Evolutionary conservation across 2,113 vertebrate genomes (phyloP).

Genomic region (Excalfactoria chinensis): DNA sequence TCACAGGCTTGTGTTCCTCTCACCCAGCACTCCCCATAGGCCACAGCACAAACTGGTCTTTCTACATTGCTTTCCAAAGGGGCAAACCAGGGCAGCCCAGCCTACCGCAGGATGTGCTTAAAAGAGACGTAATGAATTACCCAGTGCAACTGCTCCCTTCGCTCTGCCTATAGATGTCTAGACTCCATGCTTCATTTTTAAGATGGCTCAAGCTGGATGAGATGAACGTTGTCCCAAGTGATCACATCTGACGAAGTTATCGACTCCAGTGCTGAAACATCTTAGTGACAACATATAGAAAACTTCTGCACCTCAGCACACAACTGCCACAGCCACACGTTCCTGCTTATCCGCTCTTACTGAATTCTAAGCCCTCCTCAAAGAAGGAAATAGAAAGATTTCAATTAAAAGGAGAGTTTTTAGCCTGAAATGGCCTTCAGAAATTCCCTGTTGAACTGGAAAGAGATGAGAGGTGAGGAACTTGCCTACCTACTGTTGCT

Average conservation of each 20-base stretch:
- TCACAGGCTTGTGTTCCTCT: not conserved
- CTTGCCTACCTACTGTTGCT: not conserved
- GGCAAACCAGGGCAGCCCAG: not conserved
- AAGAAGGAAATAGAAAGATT: not conserved
- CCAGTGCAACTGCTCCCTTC: not conserved
- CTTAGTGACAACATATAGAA: rapidly evolving
- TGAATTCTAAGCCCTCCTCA: not conserved
- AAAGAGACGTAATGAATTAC: not conserved
- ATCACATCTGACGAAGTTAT: not conserved
- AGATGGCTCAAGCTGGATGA: not conserved
- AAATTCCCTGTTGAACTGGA: not conserved
- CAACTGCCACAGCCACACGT: not conserved
- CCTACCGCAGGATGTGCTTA: not conserved
- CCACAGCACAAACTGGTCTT: not conserved
- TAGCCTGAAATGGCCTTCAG: not conserved
- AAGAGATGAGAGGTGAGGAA: not conserved
- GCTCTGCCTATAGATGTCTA: not conserved
- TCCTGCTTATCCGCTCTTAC: not conserved
- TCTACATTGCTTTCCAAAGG: not conserved
- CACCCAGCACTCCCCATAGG: not conserved
- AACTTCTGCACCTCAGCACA: not conserved
- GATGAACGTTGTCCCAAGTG: not conserved
- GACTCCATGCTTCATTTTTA: not conserved
- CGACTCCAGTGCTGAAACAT: not conserved
- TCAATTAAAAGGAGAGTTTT: not conserved